Conservation (phyloP, 2,888 invertebrate species). For the Cyaniris semiargus region DNA sequence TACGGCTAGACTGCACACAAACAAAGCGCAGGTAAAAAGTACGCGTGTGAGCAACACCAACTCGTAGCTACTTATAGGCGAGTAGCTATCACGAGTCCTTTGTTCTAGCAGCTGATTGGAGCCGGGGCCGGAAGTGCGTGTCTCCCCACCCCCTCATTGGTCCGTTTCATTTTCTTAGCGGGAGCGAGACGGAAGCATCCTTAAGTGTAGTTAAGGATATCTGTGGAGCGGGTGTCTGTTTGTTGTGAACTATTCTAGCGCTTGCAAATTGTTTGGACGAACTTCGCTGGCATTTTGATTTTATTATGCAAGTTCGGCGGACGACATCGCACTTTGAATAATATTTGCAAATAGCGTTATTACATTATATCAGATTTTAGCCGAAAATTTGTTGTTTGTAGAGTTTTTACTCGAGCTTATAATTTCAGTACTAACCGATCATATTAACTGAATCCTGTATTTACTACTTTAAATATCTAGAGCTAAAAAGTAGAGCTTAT, state of each 20-base stretch:
- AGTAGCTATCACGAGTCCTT: constrained; percentile 79
- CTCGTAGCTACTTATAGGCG: constrained; percentile 74
- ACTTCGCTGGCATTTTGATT: constrained; percentile 60
- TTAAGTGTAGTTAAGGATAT: constrained; percentile 75
- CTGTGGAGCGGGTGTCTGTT: constrained; percentile 64
- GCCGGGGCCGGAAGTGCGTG: constrained; percentile 80
- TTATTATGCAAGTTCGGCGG: constrained; percentile 52
- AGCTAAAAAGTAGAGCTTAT: not conserved
- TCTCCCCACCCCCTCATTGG: constrained; percentile 81
- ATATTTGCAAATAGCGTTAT: not conserved
- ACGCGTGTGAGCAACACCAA: constrained; percentile 65
- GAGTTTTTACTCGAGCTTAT: not conserved
- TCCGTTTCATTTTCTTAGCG: constrained; percentile 80
- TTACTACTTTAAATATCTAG: not conserved
- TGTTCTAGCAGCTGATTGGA: constrained; percentile 82
- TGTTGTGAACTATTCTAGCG: constrained; percentile 65
- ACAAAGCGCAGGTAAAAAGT: constrained; percentile 67
- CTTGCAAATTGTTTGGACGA: constrained; percentile 65
- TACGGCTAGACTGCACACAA: constrained; percentile 70
- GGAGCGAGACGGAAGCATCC: constrained; percentile 74
- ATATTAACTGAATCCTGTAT: not conserved
- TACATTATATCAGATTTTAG: not conserved
- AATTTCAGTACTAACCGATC: not conserved
- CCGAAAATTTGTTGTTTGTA: not conserved
- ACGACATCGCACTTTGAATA: constrained; percentile 3